Percentiles rank a stretch among this genome's conserved stretches.
These are phyloP conservation scores for Corydoras maculifer DNA, from an alignment of 2,113 vertebrate species.

Conservation along the genomic window DNA sequence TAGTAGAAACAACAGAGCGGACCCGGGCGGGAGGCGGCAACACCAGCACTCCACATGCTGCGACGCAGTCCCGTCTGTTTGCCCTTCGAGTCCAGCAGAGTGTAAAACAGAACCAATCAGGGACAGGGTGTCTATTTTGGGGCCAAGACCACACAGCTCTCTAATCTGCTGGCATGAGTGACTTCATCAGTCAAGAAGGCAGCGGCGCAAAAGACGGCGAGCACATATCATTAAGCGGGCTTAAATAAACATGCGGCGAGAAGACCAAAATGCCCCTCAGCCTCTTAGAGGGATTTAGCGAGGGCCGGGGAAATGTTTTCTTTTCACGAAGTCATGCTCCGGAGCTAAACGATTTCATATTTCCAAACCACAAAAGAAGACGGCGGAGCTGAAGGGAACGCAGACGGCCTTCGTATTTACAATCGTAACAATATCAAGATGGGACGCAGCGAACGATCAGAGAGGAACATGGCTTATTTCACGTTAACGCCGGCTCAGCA, in stretches of 20 bases:
- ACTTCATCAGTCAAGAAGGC: conserved; percentile 56
- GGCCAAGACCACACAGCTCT: conserved; percentile 45
- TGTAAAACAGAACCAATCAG: conserved; percentile 22
- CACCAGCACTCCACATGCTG: conserved; percentile 7
- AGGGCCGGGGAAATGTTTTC: conserved; percentile 46
- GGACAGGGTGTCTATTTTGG: conserved; percentile 20
- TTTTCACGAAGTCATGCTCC: conserved; percentile 32
- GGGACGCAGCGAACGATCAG: conserved; percentile 12
- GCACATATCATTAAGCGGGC: conserved; percentile 54
- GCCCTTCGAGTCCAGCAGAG: conserved; percentile 42
- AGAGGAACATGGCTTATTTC: conserved; percentile 18
- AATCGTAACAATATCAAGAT: conserved; percentile 10
- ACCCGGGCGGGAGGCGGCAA: conserved; percentile 3
- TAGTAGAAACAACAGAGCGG: conserved; percentile 21
- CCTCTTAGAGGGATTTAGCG: conserved; percentile 49
- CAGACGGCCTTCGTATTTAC: conserved; percentile 10
- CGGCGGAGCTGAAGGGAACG: too few relatives aligned
- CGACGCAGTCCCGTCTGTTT: conserved; percentile 4
- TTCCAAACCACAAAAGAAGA: conserved; percentile 6
- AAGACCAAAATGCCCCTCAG: conserved; percentile 48
- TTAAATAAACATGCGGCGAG: conserved; percentile 52
- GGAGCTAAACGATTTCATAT: conserved; percentile 33
- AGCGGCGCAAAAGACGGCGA: conserved; percentile 41
- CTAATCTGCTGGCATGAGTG: conserved; percentile 59
- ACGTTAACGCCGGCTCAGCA: conserved; percentile 11